Base-by-base conservation (phyloP, 2,888 invertebrate species). In the Caenorhabditis sp. region DNA sequence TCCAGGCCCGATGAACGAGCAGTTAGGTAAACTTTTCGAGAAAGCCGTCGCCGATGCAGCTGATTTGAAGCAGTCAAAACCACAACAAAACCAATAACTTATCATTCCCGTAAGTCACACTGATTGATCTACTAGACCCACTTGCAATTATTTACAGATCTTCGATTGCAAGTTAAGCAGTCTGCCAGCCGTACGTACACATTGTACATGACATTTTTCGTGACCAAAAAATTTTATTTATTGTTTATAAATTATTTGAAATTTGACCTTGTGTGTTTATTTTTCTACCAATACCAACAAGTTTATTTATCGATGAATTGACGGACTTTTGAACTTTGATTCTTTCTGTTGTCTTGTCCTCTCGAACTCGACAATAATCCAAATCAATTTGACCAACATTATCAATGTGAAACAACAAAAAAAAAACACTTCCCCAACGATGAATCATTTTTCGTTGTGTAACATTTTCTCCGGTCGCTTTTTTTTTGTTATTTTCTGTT, bases 1-100 rank as follows among this genome's bases (percentile, higher is more conserved):
- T 74, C 37, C 67, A 77, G 79, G 79, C 57, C 82, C 82, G 19
- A 78, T 82, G 73, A 82, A 82, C 67, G 81, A 82, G 63, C 81
- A 82, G 55, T 65, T 83, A 24, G 79, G 78, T 55, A 75, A 76
- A 27, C 53, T 82, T 58, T 81, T 83, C 65, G 83, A 83, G 53
- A 76, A 79, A 51, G 71, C 76, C 23, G 78, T 72, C 23, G 77
- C 79, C 58, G 79, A 79, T 58, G 77, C 79, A 31, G 75, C 77
- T 31, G 78, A 79, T 23, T 67, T 64, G 50, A 75, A 70, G 51
- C 66, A 66, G 58, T 61, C 59, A 58, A 64, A 66, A 55, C 59
- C 24, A 2, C 24, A 10, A 66, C 59, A 58, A 58, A 31, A 66
- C 62, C 26, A 63, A 70, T 43, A 66, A 70, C 19, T 62, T 51